Evolutionary conservation across 2,888 invertebrate species (phyloP).

Genomic region (Marronus borbonicus): DNA sequence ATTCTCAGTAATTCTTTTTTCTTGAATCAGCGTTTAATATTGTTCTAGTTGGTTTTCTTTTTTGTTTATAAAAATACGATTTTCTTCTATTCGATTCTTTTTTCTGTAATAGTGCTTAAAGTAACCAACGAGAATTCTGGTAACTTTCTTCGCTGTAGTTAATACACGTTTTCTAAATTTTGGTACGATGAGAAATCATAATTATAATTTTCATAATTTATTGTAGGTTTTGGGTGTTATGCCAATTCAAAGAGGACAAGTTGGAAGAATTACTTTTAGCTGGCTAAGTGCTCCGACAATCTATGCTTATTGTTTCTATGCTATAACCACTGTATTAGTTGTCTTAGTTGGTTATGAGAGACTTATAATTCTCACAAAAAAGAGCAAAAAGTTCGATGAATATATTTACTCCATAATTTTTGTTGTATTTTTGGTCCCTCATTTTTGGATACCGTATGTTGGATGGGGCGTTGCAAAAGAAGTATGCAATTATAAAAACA

Average conservation of each 20-base stretch:
- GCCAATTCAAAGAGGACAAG: conserved; percentile 72
- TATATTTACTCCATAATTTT: conserved; percentile 81
- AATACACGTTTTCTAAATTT: not conserved
- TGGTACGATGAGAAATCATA: not conserved
- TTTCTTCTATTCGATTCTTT: too few relatives aligned
- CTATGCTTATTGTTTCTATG: conserved; percentile 79
- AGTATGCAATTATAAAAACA: conserved; percentile 80
- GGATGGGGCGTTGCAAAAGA: conserved; percentile 81
- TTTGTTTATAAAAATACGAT: too few relatives aligned
- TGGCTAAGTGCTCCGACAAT: conserved; percentile 78
- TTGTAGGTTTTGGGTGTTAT: conserved; percentile 76
- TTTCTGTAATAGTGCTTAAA: too few relatives aligned
- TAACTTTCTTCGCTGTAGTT: too few relatives aligned
- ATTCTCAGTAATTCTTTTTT: too few relatives aligned
- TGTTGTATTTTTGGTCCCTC: conserved; percentile 78
- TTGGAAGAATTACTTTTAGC: conserved; percentile 75
- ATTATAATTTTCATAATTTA: conserved; percentile 2
- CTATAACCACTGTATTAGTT: conserved; percentile 74
- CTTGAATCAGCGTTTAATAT: too few relatives aligned
- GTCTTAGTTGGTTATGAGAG: conserved; percentile 77
- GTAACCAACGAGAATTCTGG: too few relatives aligned
- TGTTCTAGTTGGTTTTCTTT: too few relatives aligned
- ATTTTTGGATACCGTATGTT: conserved; percentile 81
- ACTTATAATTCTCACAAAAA: conserved; percentile 75
- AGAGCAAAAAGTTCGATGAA: conserved; percentile 77